Conservation (phyloP, 2,888 invertebrate species). For the Automeris io region DNA sequence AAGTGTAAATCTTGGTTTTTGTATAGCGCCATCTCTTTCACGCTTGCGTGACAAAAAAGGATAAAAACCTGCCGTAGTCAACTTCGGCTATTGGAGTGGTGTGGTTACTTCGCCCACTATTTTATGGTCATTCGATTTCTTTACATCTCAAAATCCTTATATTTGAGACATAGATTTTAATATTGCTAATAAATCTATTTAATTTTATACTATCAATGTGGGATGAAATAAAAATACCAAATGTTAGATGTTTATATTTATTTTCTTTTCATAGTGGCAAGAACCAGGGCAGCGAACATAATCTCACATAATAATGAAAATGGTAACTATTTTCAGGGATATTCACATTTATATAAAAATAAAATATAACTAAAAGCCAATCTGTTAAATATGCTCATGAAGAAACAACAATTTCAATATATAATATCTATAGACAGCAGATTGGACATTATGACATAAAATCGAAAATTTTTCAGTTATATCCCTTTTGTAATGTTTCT, state of each 20-base stretch:
- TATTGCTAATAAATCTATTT: too few species aligned
- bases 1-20: slow-evolving; percentile 74
- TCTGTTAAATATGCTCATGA: background rate
- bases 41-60: slow-evolving; percentile 41
- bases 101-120: slow-evolving; percentile 63
- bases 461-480: slow-evolving; percentile 11
- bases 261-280: slow-evolving; percentile 71
- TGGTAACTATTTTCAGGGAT: slow-evolving; percentile 76
- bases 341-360: slow-evolving; percentile 49
- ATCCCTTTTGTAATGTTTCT: slow-evolving; percentile 61
- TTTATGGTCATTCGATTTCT: slow-evolving; percentile 60
- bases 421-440: background rate
- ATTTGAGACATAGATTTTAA: too few species aligned
- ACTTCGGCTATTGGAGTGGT: slow-evolving; percentile 52
- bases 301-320: slow-evolving; percentile 61
- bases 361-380: slow-evolving; percentile 2
- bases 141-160: slow-evolving; percentile 15
- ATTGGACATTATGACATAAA: background rate
- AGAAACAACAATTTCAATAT: background rate
- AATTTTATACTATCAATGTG: background rate
- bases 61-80: slow-evolving; percentile 35
- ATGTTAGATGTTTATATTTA: slow-evolving; percentile 63
- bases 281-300: slow-evolving; percentile 72
- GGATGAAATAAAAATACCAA: slow-evolving; percentile 36
- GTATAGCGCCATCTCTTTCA: slow-evolving; percentile 66